Base-by-base conservation (phyloP, 2,113 vertebrate species). In the Heteronetta atricapilla region DNA sequence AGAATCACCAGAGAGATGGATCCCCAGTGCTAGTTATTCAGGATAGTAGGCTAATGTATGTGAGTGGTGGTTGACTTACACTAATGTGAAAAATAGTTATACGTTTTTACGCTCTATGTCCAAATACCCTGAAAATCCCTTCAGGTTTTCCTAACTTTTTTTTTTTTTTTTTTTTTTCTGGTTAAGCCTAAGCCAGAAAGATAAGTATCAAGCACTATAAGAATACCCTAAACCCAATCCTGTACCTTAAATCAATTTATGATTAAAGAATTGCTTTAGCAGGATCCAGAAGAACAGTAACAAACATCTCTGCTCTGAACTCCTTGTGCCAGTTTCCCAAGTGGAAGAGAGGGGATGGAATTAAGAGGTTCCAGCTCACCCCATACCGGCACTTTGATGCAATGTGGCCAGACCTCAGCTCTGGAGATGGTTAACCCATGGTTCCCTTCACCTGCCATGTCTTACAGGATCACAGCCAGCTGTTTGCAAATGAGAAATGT, bases 21-120 rank as follows among this genome's bases (percentile, higher is more conserved):
- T 69, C 40, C 34, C 26, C 48, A 10, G 25, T 46, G 50, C 31
- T 62, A 11, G 21, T 33, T 70, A 20, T 15, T 59, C 67, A 16
- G 15, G 55, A 21, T 10, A 36, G 53, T 11, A 63, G 11, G 25
- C 19, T 63, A 15, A 72, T 0, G 0, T 26, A 72, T 0, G 0
- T 26, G 33, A 36, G 10, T 5, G 25, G 15, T 42, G n/a, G 48
- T 50, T 42, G 16, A 19, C 13, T 52, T 34, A 59, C 0, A n/a
- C 18, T 34, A 31, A 64, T 3, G 20, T 69, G 34, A 64, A 28
- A 90, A 85, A 82, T 12, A 52, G 20, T 15, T 55, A 10, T 0
- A 40, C 13, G 4, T 66, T 67, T 63, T 46, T 63, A 60, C 12
- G 19, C 10, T 63, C 1, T 12, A 1, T 36, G 46, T 80, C 59